phyloP scores from a whole-genome alignment of 2,797 vertebrate species.

The Hippoglossus hippoglossus region DNA sequence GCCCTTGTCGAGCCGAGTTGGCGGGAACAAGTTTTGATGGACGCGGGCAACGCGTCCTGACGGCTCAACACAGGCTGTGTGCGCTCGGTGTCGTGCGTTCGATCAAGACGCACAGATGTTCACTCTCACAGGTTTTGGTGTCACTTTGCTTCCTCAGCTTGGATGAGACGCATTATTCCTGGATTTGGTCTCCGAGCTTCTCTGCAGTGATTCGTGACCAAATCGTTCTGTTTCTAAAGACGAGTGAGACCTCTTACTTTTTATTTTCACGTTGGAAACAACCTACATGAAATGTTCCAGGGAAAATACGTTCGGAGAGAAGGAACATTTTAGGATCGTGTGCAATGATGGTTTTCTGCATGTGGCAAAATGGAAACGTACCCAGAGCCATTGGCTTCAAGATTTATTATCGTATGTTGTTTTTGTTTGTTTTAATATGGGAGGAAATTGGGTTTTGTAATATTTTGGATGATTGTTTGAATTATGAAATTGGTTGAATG shows the following conservation, averaged over 20 bases:
- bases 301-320: not conserved
- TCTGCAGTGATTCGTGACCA: conserved; percentile 7
- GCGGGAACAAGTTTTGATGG: conserved; percentile 46
- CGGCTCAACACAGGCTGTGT: conserved; percentile 35
- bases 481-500: too few species aligned
- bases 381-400: too few species aligned
- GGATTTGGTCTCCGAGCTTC: conserved; percentile 10
- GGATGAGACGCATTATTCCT: conserved; percentile 25
- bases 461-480: too few species aligned
- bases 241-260: not conserved
- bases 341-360: too few species aligned
- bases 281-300: too few species aligned
- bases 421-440: too few species aligned
- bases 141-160: conserved; percentile 18
- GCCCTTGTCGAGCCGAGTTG: conserved; percentile 36
- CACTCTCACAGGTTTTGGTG: conserved; percentile 41
- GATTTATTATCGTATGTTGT: too few species aligned
- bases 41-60: conserved; percentile 27
- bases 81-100: conserved; percentile 56
- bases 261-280: not conserved
- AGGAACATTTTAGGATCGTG: not conserved
- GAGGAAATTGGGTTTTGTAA: too few species aligned
- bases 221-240: conserved; percentile 7
- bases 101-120: conserved; percentile 62
- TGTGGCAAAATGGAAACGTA: too few species aligned